Percentiles rank a stretch among this genome's conserved stretches.
phyloP scores from a whole-genome alignment of 2,797 vertebrate species.

The Limosa lapponica region DNA sequence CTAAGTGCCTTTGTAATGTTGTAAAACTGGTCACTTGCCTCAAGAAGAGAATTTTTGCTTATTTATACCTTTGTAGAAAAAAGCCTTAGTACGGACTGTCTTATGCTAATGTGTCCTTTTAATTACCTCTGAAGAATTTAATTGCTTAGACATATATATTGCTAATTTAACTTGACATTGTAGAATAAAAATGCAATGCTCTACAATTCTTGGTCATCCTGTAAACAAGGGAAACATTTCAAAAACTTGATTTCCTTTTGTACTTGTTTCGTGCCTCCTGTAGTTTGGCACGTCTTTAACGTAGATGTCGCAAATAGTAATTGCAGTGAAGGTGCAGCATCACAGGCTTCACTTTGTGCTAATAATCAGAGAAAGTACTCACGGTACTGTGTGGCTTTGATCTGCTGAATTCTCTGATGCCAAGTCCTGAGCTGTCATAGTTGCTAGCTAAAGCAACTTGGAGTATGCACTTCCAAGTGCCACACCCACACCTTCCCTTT shows the following conservation, averaged over 20 bases:
- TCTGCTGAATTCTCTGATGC: neutral
- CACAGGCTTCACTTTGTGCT: neutral
- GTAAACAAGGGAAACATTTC: neutral
- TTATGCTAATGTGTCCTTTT: neutral
- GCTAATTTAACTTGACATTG: neutral
- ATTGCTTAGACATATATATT: neutral
- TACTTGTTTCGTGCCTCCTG: neutral
- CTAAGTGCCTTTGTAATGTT: neutral
- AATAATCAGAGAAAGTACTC: neutral
- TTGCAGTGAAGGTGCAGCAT: neutral
- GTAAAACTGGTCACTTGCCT: neutral
- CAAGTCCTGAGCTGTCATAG: neutral
- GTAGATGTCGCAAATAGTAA: neutral
- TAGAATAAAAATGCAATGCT: neutral
- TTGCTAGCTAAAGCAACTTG: neutral
- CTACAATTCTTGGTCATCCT: neutral
- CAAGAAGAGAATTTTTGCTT: neutral
- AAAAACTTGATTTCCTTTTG: neutral
- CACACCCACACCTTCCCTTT: neutral
- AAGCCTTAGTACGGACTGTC: neutral
- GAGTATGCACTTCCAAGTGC: neutral
- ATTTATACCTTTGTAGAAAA: neutral
- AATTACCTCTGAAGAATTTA: neutral
- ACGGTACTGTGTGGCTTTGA: neutral
- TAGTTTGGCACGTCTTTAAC: neutral